phyloP scores from a whole-genome alignment of 2,797 vertebrate species.

The Phaenicophaeus curvirostris region DNA sequence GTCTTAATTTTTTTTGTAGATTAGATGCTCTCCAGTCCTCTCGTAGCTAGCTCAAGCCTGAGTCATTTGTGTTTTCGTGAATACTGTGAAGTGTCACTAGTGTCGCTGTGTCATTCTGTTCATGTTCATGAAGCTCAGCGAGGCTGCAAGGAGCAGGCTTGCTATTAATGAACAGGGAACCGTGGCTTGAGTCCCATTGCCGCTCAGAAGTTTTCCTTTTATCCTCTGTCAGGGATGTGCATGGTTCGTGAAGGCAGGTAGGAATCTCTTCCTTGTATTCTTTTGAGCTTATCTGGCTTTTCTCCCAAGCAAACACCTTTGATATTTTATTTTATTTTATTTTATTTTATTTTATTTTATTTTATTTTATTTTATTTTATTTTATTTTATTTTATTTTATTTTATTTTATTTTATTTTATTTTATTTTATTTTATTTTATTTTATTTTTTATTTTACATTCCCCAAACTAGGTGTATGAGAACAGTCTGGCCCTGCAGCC shows the following conservation, averaged over 20 bases:
- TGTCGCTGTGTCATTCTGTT: neutral
- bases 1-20: neutral
- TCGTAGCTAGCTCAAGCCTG: neutral
- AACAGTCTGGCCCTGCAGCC: neutral
- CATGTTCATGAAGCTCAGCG: rapidly evolving
- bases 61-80: neutral
- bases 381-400: neutral
- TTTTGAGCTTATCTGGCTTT: neutral
- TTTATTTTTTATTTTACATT: neutral
- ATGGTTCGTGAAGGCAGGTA: neutral
- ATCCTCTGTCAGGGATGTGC: neutral
- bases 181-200: neutral
- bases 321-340: neutral
- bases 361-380: neutral
- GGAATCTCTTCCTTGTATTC: neutral
- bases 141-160: neutral
- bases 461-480: rapidly evolving
- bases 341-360: neutral
- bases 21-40: neutral
- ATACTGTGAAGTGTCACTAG: neutral
- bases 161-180: neutral
- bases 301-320: neutral
- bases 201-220: neutral
- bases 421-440: neutral
- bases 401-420: neutral